These are phyloP conservation scores for Heliconius congener DNA, from an alignment of 1,140 invertebrate genomes.

Conservation along the genomic window DNA sequence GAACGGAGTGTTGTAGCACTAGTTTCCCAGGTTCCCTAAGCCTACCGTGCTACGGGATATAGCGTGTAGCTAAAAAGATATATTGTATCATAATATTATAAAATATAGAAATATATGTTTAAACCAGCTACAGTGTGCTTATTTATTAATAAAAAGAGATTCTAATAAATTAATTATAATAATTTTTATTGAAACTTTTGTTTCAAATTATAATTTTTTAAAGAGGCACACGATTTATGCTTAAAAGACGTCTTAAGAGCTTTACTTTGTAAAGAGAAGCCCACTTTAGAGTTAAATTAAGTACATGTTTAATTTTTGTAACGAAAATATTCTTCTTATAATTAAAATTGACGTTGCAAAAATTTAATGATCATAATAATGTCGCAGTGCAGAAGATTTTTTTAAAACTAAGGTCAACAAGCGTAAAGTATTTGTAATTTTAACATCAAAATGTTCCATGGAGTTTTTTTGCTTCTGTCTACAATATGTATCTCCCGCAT, in stretches of 20 bases:
- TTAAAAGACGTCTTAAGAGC: conserved; percentile 2
- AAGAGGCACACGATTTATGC: background rate
- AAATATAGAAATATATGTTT: no score
- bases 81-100: no score
- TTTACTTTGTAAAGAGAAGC: conserved; percentile 1
- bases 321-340: background rate
- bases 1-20: no score
- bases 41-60: no score
- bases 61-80: no score
- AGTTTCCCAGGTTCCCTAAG: no score
- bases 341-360: background rate
- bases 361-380: background rate
- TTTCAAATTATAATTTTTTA: background rate
- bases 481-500: no score
- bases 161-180: no score
- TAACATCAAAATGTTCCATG: background rate
- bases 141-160: no score
- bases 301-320: conserved; percentile 1
- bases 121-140: no score
- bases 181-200: background rate
- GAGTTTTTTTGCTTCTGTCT: no score
- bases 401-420: background rate
- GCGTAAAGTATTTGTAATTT: background rate
- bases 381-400: background rate
- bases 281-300: background rate